Conservation (phyloP, 2,797 vertebrate genomes). For the Dendrocincla fuliginosa region DNA sequence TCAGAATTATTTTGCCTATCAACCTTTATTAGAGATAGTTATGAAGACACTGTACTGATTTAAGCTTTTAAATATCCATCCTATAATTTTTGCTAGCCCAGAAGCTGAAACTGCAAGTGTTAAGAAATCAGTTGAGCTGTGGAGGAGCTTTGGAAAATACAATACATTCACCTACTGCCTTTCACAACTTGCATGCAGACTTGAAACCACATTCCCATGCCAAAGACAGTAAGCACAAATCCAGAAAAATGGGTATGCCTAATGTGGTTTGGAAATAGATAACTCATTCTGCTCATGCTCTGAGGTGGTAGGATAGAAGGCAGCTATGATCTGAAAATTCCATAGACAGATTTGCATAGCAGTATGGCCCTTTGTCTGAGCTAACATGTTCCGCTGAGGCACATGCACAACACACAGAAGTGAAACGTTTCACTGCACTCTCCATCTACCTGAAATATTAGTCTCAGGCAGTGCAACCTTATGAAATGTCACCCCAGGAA, state of each 20-base stretch:
- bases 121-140: constrained; percentile 26
- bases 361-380: neutral
- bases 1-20: constrained; percentile 49
- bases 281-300: neutral
- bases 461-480: neutral
- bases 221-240: neutral
- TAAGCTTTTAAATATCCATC: constrained; percentile 63
- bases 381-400: neutral
- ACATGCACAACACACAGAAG: rapidly evolving
- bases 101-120: constrained; percentile 34
- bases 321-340: neutral
- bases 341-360: neutral
- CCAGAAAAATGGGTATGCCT: neutral
- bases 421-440: rapidly evolving
- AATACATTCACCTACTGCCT: neutral
- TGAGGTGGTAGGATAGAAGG: neutral
- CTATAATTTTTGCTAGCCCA: constrained; percentile 28
- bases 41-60: constrained; percentile 36
- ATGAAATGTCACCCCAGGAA: neutral
- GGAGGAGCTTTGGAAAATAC: constrained; percentile 40
- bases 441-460: neutral
- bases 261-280: neutral
- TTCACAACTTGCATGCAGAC: neutral
- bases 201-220: neutral
- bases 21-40: constrained; percentile 44